A percentile compares a stretch with the other conserved stretches of the same genome.
phyloP scores from a whole-genome alignment of 2,888 invertebrate species.

The Hemistola chrysoprasaria region DNA sequence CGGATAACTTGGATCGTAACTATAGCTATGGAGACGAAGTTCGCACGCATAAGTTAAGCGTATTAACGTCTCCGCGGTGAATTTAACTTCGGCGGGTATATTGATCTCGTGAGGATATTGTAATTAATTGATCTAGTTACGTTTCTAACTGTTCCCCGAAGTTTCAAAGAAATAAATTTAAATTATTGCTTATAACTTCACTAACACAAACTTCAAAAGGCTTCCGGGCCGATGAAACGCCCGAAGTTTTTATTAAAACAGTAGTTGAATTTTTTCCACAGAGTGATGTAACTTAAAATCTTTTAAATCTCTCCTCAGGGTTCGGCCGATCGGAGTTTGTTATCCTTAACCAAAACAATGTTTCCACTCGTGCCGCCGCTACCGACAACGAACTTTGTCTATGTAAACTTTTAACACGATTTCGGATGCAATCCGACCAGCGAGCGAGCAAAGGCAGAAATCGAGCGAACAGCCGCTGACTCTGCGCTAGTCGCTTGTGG shows the following conservation, averaged over 20 bases:
- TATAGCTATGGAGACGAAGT: conserved; percentile 58
- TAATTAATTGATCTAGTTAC: conserved; percentile 57
- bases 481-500: conserved; percentile 17
- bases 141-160: conserved; percentile 33
- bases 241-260: conserved; percentile 27
- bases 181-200: conserved; percentile 24
- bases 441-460: conserved; percentile 56
- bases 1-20: conserved; percentile 61
- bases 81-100: conserved; percentile 52
- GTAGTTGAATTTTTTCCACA: conserved; percentile 20
- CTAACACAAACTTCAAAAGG: conserved; percentile 25
- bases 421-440: conserved; percentile 60
- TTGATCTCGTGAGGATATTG: conserved; percentile 57
- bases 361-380: conserved; percentile 45
- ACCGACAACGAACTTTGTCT: conserved; percentile 49
- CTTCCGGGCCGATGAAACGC: conserved; percentile 21
- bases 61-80: conserved; percentile 63
- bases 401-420: conserved; percentile 69
- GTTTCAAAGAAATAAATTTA: conserved; percentile 31
- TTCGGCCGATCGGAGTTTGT: conserved; percentile 49
- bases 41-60: conserved; percentile 66
- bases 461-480: conserved; percentile 51
- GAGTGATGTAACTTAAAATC: conserved; percentile 23
- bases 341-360: conserved; percentile 53
- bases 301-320: conserved; percentile 22